These are phyloP conservation scores for Sclerurus mexicanus DNA, from an alignment of 2,113 vertebrate genomes.

Conservation along the genomic window DNA sequence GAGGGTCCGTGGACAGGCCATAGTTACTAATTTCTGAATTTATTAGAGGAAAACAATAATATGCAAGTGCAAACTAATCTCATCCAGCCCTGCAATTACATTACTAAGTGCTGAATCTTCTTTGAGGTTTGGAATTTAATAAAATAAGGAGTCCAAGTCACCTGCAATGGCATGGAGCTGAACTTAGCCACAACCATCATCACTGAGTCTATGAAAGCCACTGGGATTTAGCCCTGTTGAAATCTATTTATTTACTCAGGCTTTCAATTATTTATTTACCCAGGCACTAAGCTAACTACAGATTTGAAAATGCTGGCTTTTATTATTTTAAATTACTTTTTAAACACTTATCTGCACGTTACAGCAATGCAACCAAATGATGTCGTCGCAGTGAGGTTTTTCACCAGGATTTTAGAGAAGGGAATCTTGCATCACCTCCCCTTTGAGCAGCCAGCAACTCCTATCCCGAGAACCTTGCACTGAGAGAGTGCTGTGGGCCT, in stretches of 20 bases:
- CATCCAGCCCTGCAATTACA: neutral
- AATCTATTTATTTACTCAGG: neutral
- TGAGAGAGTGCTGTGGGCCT: neutral
- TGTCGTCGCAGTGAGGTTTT: neutral
- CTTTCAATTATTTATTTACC: neutral
- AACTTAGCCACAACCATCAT: neutral
- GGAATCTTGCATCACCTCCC: neutral
- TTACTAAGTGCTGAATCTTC: neutral
- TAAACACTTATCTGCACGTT: neutral
- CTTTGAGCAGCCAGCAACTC: neutral
- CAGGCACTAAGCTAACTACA: neutral
- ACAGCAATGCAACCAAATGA: neutral
- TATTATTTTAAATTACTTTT: neutral
- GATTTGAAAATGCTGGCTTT: neutral
- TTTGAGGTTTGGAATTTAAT: neutral
- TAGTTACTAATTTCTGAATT: neutral
- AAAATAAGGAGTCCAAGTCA: neutral
- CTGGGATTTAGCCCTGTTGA: neutral
- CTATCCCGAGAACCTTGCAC: neutral
- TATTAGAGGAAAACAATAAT: neutral
- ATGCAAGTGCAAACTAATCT: neutral
- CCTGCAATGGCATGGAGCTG: neutral
- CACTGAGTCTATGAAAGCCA: neutral
- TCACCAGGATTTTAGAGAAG: neutral
- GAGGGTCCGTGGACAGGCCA: fast-evolving